Conservation (phyloP, 2,113 vertebrate species). For the Sebastes fasciatus region DNA sequence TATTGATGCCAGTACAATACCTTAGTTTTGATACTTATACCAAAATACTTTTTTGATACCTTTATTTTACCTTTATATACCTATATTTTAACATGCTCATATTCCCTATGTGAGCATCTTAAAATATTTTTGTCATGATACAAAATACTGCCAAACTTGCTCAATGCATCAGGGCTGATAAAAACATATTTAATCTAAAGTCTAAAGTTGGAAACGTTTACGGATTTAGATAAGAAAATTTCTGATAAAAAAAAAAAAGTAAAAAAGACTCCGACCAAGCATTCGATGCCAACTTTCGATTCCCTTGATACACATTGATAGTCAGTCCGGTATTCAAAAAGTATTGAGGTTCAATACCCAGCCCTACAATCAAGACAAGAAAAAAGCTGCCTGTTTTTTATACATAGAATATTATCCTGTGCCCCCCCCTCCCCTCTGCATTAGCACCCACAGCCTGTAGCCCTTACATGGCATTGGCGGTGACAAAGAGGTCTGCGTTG, state of each 20-base stretch:
- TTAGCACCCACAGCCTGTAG: not conserved
- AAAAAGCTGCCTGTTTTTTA: not conserved
- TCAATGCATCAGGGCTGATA: not conserved
- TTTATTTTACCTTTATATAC: no score
- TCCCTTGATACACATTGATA: no score
- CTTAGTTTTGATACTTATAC: not conserved
- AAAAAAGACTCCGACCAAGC: not conserved
- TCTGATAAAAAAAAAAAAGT: not conserved
- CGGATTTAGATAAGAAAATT: not conserved
- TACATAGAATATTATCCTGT: not conserved
- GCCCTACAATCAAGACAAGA: not conserved
- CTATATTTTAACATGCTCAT: no score
- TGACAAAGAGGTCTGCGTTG: constrained; percentile 95
- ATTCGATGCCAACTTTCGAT: not conserved
- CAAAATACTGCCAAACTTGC: not conserved
- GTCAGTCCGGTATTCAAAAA: not conserved
- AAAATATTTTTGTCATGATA: not conserved
- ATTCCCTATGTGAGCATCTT: no score
- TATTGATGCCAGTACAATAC: not conserved
- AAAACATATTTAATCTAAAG: not conserved
- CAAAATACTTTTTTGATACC: not conserved
- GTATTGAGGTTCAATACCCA: not conserved
- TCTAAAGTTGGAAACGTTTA: not conserved
- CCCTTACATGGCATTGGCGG: constrained; percentile 94
- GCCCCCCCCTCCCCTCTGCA: not conserved